Evolutionary conservation across 2,797 vertebrate species (phyloP), one percentile per base, ranked within the genome.

Genomic region (Cryptoblepharus egeriae): DNA sequence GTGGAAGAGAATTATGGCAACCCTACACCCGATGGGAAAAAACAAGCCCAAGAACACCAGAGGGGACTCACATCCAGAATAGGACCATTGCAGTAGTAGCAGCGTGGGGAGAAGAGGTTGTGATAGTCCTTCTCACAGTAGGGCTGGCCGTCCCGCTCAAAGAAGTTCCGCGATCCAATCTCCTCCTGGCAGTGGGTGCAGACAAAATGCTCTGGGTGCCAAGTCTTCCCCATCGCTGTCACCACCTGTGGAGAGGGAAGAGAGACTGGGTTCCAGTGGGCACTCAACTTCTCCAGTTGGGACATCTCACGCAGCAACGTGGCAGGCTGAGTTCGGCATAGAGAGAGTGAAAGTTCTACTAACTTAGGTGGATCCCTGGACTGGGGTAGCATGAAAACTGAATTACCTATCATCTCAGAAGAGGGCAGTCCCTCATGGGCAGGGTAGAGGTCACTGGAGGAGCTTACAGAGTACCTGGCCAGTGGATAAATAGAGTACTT

Each of bases 161-260:
- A 99, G 96, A 99, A 99, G 94, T 98, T 99, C 79, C 96, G 97
- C 3, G 98, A 98, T 37, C 98, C 98, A 0, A 99, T 99, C 95
- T 99, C 98, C n/a, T 98, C 98, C 93, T 98, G 98, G 94, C 98
- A 99, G 95, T 99, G 98, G 88, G 97, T 98, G 92, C 98, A 99
- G 89, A 99, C 98, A 11, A 99, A 99, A 94, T 99, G 98, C 92
- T 99, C 98, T 0, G 98, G 98, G 90, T 99, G 98, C 98, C 98
- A 99, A 0, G 98, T 98, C 90, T 97, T 96, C 85, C 98, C 98
- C 98, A 99, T 99, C 78, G 98, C 98, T 2, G 98, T 99, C 90
- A 99, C 98, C 5, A 99, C 98, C 98, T 99, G 96, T 94, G 52
- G 80, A 28, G 26, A 42, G 4, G 58, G 15, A 74, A 67, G 35